Base-by-base conservation (phyloP, 1,140 invertebrate species). In the Ceratina japonica region DNA sequence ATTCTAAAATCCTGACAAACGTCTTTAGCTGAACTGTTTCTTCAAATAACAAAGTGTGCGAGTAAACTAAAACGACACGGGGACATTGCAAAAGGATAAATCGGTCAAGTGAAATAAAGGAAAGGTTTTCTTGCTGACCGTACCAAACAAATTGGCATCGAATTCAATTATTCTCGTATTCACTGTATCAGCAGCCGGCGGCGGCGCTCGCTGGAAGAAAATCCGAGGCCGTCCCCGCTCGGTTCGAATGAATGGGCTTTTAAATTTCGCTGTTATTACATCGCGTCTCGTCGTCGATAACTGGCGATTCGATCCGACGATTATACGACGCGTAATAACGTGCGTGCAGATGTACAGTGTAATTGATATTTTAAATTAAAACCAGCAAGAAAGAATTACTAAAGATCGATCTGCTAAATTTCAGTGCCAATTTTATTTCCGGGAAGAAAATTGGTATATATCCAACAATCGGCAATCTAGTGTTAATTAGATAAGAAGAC, bases 131-230 rank as follows among this genome's bases (percentile, higher is more conserved):
- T 65, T 49, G 31, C 52, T 37, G 20, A 44, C 54, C 31, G 51
- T 27, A 56, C 56, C 73, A 24, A 75, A 44, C 73, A 54, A 75
- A 58, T 68, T 68, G 12, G 52, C 16, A 44, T 58, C 63, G 63
- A 58, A 56, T 68, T 66, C 62, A 49, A 68, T 66, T 75, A 66
- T 68, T 58, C 52, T 12, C 12, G 52, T 58, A 75, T 66, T 66
- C 63, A 58, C 20, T 27, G 73, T 66, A 66, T 31, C 62, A 65
- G 62, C 20, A 58, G 20, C 27, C 31, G 54, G 27, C 37, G n/a
- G 37, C 73, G 12, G 27, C 27, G 27, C 27, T 31, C 27, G 27
- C 27, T 31, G 27, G 27, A 31, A 16, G 27, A 44, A 65, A 75
- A 66, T 75, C 24, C 44, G 27, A 13, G 24, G 2, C 51, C 24